phyloP scores from a whole-genome alignment of 2,113 vertebrate genomes.

The Rhizomys pruinosus region DNA sequence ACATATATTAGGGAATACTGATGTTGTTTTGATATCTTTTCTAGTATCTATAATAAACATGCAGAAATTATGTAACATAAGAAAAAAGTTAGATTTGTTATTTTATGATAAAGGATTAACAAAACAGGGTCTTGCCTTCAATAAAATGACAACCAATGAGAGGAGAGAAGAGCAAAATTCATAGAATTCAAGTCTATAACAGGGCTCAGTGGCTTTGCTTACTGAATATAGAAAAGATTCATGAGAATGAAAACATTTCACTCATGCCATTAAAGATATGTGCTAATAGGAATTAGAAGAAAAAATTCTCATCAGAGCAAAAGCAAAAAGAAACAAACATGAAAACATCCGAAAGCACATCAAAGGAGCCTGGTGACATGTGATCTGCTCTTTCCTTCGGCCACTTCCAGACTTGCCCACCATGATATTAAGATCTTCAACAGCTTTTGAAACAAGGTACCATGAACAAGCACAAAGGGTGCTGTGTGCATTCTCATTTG shows the following conservation, averaged over 20 bases:
- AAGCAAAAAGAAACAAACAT: background rate
- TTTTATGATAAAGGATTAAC: background rate
- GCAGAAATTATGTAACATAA: background rate
- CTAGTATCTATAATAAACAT: background rate
- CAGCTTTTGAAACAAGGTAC: background rate
- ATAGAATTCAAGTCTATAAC: background rate
- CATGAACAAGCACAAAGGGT: background rate
- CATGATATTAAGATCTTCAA: background rate
- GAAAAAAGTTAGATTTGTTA: background rate
- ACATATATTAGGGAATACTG: background rate
- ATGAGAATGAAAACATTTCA: background rate
- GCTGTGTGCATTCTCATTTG: background rate
- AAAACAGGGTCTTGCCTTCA: background rate
- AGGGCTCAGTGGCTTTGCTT: background rate
- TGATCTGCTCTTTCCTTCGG: background rate
- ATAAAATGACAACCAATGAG: background rate
- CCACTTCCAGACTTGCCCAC: background rate
- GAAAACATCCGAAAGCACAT: background rate
- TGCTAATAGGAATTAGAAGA: background rate
- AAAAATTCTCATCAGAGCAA: background rate
- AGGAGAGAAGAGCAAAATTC: background rate
- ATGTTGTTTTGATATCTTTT: slow-evolving; percentile 18
- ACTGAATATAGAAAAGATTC: background rate
- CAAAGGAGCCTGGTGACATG: background rate
- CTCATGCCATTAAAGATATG: background rate